Evolutionary conservation across 2,113 vertebrate species (phyloP).

Genomic region (Polyodon spathula): DNA sequence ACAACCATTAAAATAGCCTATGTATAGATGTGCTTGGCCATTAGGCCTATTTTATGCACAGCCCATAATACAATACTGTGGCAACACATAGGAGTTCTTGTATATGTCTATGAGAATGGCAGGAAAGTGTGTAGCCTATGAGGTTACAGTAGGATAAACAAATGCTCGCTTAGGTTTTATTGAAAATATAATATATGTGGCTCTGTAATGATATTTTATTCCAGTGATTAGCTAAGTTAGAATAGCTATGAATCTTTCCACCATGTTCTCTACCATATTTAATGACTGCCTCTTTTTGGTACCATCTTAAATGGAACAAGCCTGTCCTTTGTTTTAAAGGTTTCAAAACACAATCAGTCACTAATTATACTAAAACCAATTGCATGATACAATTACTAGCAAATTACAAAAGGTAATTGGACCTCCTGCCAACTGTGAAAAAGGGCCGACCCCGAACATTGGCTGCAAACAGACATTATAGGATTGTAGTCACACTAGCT

Average conservation of each 20-base stretch:
- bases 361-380: slow-evolving; percentile 29
- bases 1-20: too few species aligned
- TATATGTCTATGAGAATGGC: too few species aligned
- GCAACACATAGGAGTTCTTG: too few species aligned
- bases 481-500: slow-evolving; percentile 18
- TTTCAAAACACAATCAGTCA: slow-evolving; percentile 40
- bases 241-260: background rate
- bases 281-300: background rate
- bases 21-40: too few species aligned
- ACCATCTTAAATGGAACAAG: slow-evolving; percentile 26
- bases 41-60: too few species aligned
- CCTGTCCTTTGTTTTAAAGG: slow-evolving; percentile 20
- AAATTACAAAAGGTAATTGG: slow-evolving; percentile 70
- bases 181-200: too few species aligned
- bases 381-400: slow-evolving; percentile 64
- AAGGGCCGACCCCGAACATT: slow-evolving; percentile 52
- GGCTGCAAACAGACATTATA: slow-evolving; percentile 46
- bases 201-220: too few species aligned
- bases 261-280: too few species aligned
- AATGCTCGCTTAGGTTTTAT: too few species aligned
- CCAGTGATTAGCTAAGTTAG: slow-evolving; percentile 21
- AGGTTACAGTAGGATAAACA: too few species aligned
- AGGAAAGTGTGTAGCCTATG: too few species aligned
- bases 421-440: slow-evolving; percentile 40
- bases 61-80: too few species aligned